Percentiles rank a stretch among this genome's conserved stretches.
These are phyloP conservation scores for Zaprionus lineosus DNA, from an alignment of 2,888 invertebrate species.

Conservation along the genomic window DNA sequence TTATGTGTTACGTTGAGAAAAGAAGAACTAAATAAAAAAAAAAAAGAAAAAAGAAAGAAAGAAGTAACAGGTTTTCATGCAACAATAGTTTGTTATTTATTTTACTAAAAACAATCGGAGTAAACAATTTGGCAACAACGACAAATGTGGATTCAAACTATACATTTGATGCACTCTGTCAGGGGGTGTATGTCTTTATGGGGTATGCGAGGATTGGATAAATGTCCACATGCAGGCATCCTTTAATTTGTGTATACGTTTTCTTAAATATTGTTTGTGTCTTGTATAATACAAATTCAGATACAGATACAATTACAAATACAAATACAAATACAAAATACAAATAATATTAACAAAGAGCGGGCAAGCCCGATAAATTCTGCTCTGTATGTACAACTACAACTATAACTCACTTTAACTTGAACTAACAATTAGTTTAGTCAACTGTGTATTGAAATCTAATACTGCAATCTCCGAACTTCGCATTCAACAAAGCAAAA, in stretches of 20 bases:
- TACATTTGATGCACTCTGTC: no score
- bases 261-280: constrained; percentile 25
- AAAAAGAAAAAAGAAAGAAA: neutral
- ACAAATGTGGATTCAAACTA: no score
- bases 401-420: no score
- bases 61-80: constrained; percentile 36
- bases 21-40: no score
- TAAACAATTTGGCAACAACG: constrained; percentile 61
- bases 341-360: constrained; percentile 42
- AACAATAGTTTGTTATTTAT: constrained; percentile 42
- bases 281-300: constrained; percentile 28
- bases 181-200: constrained; percentile 65
- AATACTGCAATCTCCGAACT: constrained; percentile 71
- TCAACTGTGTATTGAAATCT: constrained; percentile 54
- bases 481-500: constrained; percentile 36
- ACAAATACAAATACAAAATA: constrained; percentile 38
- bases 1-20: no score
- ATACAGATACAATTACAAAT: no score
- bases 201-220: constrained; percentile 60
- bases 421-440: constrained; percentile 44
- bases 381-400: constrained; percentile 52
- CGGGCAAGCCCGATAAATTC: constrained; percentile 68
- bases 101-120: constrained; percentile 27
- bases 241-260: constrained; percentile 32
- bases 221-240: constrained; percentile 5